phyloP scores from a whole-genome alignment of 2,113 vertebrate species.

The Tringa solitaria region DNA sequence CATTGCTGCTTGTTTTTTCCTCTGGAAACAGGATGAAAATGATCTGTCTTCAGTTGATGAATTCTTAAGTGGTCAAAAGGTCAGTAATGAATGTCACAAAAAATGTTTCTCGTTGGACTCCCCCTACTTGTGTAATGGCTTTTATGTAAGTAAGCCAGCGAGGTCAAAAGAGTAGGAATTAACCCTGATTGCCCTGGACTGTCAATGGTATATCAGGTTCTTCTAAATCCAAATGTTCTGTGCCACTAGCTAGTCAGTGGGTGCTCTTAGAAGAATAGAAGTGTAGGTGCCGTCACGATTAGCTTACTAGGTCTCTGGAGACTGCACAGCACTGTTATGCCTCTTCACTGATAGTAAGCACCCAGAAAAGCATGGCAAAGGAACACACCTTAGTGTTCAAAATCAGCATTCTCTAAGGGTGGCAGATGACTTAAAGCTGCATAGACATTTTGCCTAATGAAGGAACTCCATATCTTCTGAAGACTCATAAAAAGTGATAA shows the following conservation, averaged over 20 bases:
- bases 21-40: neutral
- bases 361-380: neutral
- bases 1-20: neutral
- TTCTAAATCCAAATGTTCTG: neutral
- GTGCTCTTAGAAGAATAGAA: neutral
- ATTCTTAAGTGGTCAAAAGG: neutral
- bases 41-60: neutral
- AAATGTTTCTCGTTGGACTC: neutral
- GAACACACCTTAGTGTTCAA: neutral
- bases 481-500: slow-evolving; percentile 24
- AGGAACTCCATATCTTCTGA: neutral
- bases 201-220: neutral
- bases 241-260: neutral
- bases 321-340: neutral
- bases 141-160: neutral
- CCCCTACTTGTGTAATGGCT: neutral
- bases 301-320: neutral
- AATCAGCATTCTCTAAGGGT: neutral
- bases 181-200: neutral
- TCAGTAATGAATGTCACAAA: neutral
- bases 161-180: slow-evolving; percentile 3
- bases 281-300: neutral
- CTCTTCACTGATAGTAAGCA: neutral
- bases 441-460: neutral
- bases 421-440: neutral